phyloP scores from a whole-genome alignment of 2,797 vertebrate species.

The Platalea minor region DNA sequence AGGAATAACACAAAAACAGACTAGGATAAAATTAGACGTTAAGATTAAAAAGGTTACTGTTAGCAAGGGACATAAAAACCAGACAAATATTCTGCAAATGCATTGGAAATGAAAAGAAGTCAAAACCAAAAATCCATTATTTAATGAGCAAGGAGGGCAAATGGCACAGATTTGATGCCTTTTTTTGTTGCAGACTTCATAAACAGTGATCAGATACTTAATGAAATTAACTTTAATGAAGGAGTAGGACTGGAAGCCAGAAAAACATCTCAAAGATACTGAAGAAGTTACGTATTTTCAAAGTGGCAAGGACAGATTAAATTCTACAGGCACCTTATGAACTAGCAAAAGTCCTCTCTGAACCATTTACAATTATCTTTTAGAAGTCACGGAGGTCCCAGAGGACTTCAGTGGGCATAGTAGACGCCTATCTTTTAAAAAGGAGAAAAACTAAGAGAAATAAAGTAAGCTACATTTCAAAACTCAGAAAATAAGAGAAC shows the following conservation, averaged over 20 bases:
- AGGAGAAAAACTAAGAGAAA: not conserved
- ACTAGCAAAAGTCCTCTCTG: not conserved
- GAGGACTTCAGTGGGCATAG: not conserved
- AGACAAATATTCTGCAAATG: not conserved
- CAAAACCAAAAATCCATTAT: not conserved
- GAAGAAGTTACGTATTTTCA: not conserved
- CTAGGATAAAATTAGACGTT: not conserved
- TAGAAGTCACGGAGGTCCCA: not conserved
- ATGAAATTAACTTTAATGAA: not conserved
- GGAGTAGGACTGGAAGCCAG: not conserved
- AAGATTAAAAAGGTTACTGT: not conserved
- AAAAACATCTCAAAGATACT: not conserved
- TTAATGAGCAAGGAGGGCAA: not conserved
- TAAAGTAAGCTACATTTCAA: not conserved
- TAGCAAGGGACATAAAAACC: not conserved
- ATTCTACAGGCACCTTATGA: not conserved
- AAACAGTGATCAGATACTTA: not conserved
- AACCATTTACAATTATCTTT: not conserved
- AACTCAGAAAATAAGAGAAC: not conserved
- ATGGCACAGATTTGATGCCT: not conserved
- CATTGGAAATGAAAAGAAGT: not conserved
- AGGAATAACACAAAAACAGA: not conserved
- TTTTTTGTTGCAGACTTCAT: not conserved
- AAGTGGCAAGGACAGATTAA: not conserved
- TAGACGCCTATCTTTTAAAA: not conserved